Base-by-base conservation (phyloP, 2,797 vertebrate genomes). In the Pangasius mekongensis region DNA sequence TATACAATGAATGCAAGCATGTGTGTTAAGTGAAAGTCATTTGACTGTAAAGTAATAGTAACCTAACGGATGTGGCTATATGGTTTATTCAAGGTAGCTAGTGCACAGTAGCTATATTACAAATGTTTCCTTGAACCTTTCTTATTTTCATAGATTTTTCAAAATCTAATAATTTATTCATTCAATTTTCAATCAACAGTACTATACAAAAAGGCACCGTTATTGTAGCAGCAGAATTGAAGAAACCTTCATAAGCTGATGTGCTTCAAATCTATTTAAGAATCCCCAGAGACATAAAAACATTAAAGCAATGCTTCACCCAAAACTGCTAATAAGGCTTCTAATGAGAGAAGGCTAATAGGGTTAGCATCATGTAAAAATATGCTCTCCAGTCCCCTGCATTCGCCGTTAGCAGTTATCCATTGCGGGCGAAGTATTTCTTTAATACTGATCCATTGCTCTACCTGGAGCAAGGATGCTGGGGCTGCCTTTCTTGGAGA, bases 381-480 rank as follows among this genome's bases (percentile, higher is more conserved):
- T 22, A 56, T 56, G 20, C 8, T 43, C 24, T n/a, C 56, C 24
- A 27, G 56, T 7, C 3, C 67, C 49, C 14, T 77, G 2, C 47
- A 66, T 69, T 47, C 27, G 27, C 16, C 11, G 5, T 71, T 69
- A 71, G 71, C 5, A 2, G n/a, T 77, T 20, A 69, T 43, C 54
- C 16, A 27, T 54, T 76, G 27, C 67, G 33, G 81, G 60, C 14
- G 16, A 33, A 84, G 56, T 9, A 83, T 83, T 66, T 86, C 78
- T 83, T 86, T 83, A 89, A 83, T 47, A 39, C 27, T 22, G 52
- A 77, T 89, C 85, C 88, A 47, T 52, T 69, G 85, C 81, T 89
- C 82, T 96, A 99, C 98, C 98, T 93, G 98, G 98, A 62, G 98
- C 98, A 82, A 99, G 93, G 92, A 96, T 85, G 0, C 94, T 94